A percentile compares a stretch with the other conserved stretches of the same genome.
Conservation (phyloP, 2,888 invertebrate species). For the Panzeria rudis region DNA sequence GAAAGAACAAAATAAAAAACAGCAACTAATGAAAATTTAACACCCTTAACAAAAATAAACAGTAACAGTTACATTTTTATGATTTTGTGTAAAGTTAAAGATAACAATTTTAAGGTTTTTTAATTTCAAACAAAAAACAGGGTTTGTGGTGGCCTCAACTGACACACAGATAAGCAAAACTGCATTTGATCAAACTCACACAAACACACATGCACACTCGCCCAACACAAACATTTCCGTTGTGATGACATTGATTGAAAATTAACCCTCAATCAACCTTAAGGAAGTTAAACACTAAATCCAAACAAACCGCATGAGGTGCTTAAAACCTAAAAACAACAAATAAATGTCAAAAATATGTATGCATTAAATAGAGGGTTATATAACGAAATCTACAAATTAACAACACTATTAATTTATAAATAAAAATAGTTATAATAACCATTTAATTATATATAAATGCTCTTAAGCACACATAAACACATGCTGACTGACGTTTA, state of each 20-base stretch:
- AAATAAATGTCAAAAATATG: conserved; percentile 29
- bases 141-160: conserved; percentile 19
- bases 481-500: not conserved
- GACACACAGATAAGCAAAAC: not conserved
- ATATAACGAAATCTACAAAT: not conserved
- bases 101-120: conserved; percentile 59
- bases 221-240: not conserved
- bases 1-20: not conserved
- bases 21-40: conserved; percentile 44
- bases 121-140: not conserved
- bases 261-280: conserved; percentile 48
- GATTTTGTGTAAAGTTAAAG: conserved; percentile 65
- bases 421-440: conserved; percentile 13
- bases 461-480: conserved; percentile 24
- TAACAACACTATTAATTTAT: conserved; percentile 22
- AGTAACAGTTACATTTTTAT: conserved; percentile 67
- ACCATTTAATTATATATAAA: conserved; percentile 60
- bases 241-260: conserved; percentile 66
- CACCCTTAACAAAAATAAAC: conserved; percentile 55
- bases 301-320: conserved; percentile 27
- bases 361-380: conserved; percentile 9
- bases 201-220: not conserved
- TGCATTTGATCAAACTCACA: conserved; percentile 7
- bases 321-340: conserved; percentile 39
- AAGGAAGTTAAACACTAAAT: conserved; percentile 5